A percentile compares a stretch with the other conserved stretches of the same genome.
phyloP scores from a whole-genome alignment of 1,140 invertebrate genomes.

The Drosophila equinoxialis region DNA sequence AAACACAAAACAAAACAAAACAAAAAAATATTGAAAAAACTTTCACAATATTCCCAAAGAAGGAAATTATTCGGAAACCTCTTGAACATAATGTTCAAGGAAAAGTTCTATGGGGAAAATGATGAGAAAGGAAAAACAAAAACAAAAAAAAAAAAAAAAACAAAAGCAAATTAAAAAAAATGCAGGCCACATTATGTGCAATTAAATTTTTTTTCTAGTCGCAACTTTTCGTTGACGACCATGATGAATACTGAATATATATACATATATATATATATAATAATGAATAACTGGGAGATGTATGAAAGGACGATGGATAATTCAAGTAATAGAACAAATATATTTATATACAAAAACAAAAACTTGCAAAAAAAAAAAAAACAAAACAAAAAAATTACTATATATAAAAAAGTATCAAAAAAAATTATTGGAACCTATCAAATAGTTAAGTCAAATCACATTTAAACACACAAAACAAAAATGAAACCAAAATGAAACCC shows the following conservation, averaged over 20 bases:
- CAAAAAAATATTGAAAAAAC: slow-evolving; percentile 22
- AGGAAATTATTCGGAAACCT: not conserved
- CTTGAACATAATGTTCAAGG: not conserved
- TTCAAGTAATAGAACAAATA: slow-evolving; percentile 81
- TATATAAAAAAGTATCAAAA: slow-evolving; percentile 57
- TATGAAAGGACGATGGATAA: slow-evolving; percentile 47
- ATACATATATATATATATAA: slow-evolving; percentile 6
- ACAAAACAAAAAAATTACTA: slow-evolving; percentile 60
- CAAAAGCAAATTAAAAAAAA: slow-evolving; percentile 34
- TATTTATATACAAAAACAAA: slow-evolving; percentile 75
- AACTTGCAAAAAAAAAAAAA: slow-evolving; percentile 13
- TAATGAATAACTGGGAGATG: slow-evolving; percentile 32
- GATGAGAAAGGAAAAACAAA: slow-evolving; percentile 53
- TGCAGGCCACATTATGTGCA: slow-evolving; percentile 79
- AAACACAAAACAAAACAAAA: too few relatives aligned
- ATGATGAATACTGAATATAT: slow-evolving; percentile 44
- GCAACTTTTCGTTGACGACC: slow-evolving; percentile 43
- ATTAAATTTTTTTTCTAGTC: slow-evolving; percentile 76
- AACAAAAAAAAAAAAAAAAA: slow-evolving; percentile 31
- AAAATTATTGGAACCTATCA: slow-evolving; percentile 61
- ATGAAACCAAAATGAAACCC: slow-evolving; percentile 5
- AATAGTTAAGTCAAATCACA: slow-evolving; percentile 66
- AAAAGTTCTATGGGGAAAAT: slow-evolving; percentile 39
- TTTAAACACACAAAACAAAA: slow-evolving; percentile 16
- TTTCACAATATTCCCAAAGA: slow-evolving; percentile 14